Base-by-base conservation (phyloP, 2,888 invertebrate species). In the Cantharis flavilabris region DNA sequence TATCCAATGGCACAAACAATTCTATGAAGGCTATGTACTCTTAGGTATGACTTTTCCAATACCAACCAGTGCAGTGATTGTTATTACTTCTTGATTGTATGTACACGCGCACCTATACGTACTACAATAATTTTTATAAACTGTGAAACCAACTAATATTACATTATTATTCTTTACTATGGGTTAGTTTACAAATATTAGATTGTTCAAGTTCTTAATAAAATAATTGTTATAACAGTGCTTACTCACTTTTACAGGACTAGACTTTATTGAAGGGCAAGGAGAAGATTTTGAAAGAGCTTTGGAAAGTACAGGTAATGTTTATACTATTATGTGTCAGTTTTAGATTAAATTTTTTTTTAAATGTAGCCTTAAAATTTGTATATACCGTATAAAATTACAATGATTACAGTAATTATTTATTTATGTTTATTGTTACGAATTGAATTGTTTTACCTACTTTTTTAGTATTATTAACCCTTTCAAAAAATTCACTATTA, bases 221-320 rank as follows among this genome's bases (percentile, higher is more conserved):
- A 76, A 74, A 18, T 23, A 30, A n/a, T 73, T 49, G n/a, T 74
- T 70, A 16, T 16, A 18, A 49, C 16, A 76, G 82, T 80, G 63
- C 88, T 77, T 78, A 62, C 11, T 63, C 18, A 13, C 80, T 70
- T 79, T 88, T 90, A 83, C 89, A 93, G 93, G 93, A 89, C 90
- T 93, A 89, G 93, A 94, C 88, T 94, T 94, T 88, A 91, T 93
- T 87, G 93, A 93, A 86, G 90, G 89, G 83, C 92, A 93, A 90
- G 93, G 93, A 82, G 93, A 93, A 85, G 93, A 93, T 88, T 94
- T 93, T 88, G 94, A 94, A 88, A 91, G 92, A 84, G 94, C 94
- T 80, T 91, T 94, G 84, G 92, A 93, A 85, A 92, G 92, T 79
- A 92, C 93, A 87, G 93, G 94, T 93, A 86, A 89, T 26, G 14